phyloP scores from a whole-genome alignment of 2,888 invertebrate species.

The Elegia similella region DNA sequence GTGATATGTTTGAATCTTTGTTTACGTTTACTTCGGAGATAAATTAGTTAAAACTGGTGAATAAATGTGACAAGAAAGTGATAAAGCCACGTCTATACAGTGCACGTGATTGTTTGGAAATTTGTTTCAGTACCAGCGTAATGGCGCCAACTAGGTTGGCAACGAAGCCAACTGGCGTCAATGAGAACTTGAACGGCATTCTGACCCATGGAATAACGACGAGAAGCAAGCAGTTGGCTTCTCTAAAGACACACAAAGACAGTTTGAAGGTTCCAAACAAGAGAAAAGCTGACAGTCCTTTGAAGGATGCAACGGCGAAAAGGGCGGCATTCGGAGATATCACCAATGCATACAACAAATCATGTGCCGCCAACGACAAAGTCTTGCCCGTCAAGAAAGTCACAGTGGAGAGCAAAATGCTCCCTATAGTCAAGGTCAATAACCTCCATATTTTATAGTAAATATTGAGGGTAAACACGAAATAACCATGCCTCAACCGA shows the following conservation, averaged over 20 bases:
- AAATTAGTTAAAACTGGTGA: background rate
- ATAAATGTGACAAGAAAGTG: conserved; percentile 19
- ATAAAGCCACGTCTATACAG: conserved; percentile 32
- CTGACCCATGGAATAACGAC: conserved; percentile 80
- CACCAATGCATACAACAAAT: conserved; percentile 85
- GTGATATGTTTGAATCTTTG: conserved; percentile 51
- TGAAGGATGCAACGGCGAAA: conserved; percentile 88
- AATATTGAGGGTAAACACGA: conserved; percentile 40
- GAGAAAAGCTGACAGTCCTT: conserved; percentile 91
- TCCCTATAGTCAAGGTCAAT: conserved; percentile 70
- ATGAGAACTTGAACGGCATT: conserved; percentile 69
- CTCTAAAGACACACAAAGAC: conserved; percentile 69
- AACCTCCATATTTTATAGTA: conserved; percentile 24
- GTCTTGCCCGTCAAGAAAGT: conserved; percentile 71
- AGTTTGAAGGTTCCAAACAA: conserved; percentile 82
- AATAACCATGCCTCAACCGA: background rate
- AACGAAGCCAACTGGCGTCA: conserved; percentile 72
- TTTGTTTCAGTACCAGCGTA: conserved; percentile 54
- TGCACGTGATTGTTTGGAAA: conserved; percentile 51
- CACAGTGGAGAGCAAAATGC: conserved; percentile 73
- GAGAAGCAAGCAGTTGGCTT: conserved; percentile 82
- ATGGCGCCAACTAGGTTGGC: conserved; percentile 85
- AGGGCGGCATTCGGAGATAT: conserved; percentile 93
- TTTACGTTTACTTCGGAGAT: conserved; percentile 39
- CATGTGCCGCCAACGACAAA: conserved; percentile 64